Evolutionary conservation across 2,113 vertebrate species (phyloP).

Genomic region (Rattus rattus): DNA sequence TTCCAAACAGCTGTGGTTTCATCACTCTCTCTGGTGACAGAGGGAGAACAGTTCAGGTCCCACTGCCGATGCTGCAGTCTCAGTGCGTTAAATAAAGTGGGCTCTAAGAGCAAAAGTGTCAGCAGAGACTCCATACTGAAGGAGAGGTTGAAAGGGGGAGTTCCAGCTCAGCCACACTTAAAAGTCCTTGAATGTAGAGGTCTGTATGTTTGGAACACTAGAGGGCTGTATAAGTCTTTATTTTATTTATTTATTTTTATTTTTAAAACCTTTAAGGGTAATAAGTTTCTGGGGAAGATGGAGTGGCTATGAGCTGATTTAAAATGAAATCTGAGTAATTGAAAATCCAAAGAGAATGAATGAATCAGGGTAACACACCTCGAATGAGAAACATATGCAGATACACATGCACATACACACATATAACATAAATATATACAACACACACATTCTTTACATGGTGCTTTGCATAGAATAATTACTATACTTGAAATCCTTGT

Average conservation of each 20-base stretch:
- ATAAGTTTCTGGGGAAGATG: slow-evolving; percentile 35
- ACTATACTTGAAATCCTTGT: not conserved
- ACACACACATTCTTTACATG: not conserved
- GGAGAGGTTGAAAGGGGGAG: not conserved
- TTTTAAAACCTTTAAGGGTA: slow-evolving; percentile 18
- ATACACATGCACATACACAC: not conserved
- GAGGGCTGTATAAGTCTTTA: slow-evolving; percentile 86
- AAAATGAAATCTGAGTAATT: slow-evolving; percentile 11
- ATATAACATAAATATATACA: not conserved
- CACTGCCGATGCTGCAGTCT: slow-evolving; percentile 58
- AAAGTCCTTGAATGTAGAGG: slow-evolving; percentile 60
- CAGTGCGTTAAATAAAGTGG: slow-evolving; percentile 49
- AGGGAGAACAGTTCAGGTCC: slow-evolving; percentile 21
- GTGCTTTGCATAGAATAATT: slow-evolving; percentile 8
- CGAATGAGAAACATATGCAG: not conserved
- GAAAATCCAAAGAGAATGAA: slow-evolving; percentile 16
- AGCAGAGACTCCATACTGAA: slow-evolving; percentile 50
- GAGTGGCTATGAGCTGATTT: not conserved
- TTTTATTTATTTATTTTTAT: slow-evolving; percentile 29
- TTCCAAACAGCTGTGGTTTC: slow-evolving; percentile 67
- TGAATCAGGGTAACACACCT: not conserved
- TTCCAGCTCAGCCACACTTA: not conserved
- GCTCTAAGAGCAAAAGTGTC: slow-evolving; percentile 34
- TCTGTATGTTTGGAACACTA: slow-evolving; percentile 84
- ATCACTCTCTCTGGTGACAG: not conserved